Evolutionary conservation across 2,888 invertebrate species (phyloP).

Genomic region (Glyphotaelius pellucidus): DNA sequence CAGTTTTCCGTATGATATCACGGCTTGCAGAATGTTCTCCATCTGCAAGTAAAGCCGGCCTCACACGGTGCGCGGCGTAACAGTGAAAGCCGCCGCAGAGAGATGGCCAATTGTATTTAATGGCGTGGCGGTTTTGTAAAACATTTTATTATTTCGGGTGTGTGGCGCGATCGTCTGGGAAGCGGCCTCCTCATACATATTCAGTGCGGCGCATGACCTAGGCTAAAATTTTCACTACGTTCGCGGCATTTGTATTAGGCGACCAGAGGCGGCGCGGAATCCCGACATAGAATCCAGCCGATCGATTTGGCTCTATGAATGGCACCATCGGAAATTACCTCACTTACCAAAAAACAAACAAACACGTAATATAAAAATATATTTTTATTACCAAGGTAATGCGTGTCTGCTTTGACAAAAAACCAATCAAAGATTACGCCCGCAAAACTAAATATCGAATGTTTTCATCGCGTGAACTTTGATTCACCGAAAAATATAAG

Average conservation of each 20-base stretch:
- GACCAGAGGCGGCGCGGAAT: conserved; percentile 47
- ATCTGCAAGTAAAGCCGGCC: background rate
- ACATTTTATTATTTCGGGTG: conserved; percentile 62
- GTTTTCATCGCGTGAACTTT: background rate
- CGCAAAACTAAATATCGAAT: background rate
- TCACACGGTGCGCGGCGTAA: background rate
- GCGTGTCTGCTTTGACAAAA: background rate
- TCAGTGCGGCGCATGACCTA: conserved; percentile 66
- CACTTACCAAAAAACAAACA: background rate
- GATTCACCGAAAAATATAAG: background rate
- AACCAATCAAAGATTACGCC: background rate
- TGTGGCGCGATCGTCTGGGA: conserved; percentile 60
- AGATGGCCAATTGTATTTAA: conserved; percentile 62
- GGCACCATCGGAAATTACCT: background rate
- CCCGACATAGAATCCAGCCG: conserved; percentile 4
- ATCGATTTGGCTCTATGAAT: conserved; percentile 20
- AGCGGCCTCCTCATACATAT: conserved; percentile 65
- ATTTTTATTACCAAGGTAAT: background rate
- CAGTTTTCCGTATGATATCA: background rate
- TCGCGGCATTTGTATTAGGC: conserved; percentile 66
- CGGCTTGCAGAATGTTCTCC: background rate
- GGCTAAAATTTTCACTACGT: conserved; percentile 66
- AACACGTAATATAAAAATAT: background rate
- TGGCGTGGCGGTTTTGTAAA: conserved; percentile 54
- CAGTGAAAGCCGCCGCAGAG: conserved; percentile 48